Percentiles rank a stretch among this genome's conserved stretches.
phyloP scores from a whole-genome alignment of 2,888 invertebrate species.

The Ophion costatus region DNA sequence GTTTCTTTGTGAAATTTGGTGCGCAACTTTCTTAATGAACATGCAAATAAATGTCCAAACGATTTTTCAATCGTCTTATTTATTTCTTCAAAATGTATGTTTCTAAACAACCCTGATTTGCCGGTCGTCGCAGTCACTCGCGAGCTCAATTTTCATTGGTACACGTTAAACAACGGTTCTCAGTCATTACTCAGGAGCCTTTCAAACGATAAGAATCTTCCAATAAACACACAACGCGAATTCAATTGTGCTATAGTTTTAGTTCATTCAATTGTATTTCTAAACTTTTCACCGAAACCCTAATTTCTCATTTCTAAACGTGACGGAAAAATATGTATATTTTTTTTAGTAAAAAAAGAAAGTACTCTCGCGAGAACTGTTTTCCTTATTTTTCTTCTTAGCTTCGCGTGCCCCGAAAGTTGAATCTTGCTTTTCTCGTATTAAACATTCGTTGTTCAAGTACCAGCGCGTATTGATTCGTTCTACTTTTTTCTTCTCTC shows the following conservation, averaged over 20 bases:
- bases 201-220: neutral
- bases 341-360: constrained; percentile 7
- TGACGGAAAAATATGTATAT: neutral
- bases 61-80: too few relatives aligned
- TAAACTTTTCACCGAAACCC: neutral
- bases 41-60: too few relatives aligned
- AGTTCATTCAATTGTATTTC: neutral
- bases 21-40: too few relatives aligned
- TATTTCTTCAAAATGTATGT: too few relatives aligned
- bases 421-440: neutral
- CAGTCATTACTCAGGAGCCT: neutral
- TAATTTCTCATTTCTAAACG: neutral
- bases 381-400: neutral
- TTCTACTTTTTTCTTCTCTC: neutral
- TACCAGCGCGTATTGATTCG: neutral
- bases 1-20: too few relatives aligned
- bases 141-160: too few relatives aligned
- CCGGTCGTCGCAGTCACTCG: too few relatives aligned
- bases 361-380: neutral
- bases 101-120: too few relatives aligned
- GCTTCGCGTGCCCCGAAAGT: neutral
- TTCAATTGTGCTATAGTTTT: too few relatives aligned
- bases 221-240: neutral
- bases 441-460: constrained; percentile 12
- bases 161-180: too few relatives aligned